A percentile compares a stretch with the other conserved stretches of the same genome.
Conservation (phyloP, 1,140 invertebrate species). For the Drusus annulatus region DNA sequence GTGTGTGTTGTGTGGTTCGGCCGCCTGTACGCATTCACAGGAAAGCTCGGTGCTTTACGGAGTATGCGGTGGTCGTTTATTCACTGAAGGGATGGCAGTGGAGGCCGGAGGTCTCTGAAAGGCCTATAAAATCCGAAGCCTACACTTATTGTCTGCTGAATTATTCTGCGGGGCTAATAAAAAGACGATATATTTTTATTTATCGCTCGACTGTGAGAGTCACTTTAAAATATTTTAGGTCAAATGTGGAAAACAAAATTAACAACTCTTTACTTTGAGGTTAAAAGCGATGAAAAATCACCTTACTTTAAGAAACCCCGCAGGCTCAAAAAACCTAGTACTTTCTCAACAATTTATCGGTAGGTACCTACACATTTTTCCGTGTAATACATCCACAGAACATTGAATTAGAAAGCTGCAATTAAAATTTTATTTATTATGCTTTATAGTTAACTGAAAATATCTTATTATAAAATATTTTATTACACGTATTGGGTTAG, state of each 20-base stretch:
- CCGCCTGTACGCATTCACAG: neutral
- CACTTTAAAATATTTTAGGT: conserved; percentile 25
- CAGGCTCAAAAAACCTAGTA: no score
- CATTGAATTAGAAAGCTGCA: no score
- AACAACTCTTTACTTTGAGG: neutral
- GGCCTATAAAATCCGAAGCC: conserved; percentile 46
- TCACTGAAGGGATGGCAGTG: conserved; percentile 32
- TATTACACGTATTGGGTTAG: no score
- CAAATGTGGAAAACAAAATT: neutral
- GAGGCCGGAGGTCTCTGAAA: conserved; percentile 10
- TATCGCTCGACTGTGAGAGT: conserved; percentile 1
- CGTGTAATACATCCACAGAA: no score
- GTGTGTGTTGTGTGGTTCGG: neutral
- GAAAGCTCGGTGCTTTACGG: neutral
- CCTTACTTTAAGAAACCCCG: no score
- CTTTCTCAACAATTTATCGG: no score
- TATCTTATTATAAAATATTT: no score
- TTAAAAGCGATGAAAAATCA: neutral
- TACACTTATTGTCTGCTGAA: conserved; percentile 48
- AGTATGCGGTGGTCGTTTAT: conserved; percentile 23
- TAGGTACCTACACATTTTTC: no score
- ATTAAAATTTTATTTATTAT: no score
- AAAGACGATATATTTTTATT: conserved; percentile 38
- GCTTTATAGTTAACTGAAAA: no score
- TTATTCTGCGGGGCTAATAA: conserved; percentile 43